phyloP scores from a whole-genome alignment of 2,113 vertebrate species.

The Pituophis catenifer region DNA sequence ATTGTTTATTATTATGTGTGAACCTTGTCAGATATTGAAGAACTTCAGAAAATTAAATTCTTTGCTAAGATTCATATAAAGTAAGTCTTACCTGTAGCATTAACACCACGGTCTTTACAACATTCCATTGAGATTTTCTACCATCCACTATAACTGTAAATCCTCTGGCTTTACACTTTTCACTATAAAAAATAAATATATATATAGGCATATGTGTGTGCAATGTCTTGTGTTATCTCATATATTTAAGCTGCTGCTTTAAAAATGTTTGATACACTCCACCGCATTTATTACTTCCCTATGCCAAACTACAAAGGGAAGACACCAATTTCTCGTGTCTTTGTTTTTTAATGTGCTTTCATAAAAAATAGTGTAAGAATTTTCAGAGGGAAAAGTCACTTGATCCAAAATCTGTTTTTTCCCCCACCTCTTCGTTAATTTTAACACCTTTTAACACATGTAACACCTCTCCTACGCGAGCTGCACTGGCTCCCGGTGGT shows the following conservation, averaged over 20 bases:
- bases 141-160: conserved; percentile 99
- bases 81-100: conserved; percentile 89
- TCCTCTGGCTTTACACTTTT: conserved; percentile 96
- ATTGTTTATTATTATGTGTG: background rate
- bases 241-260: background rate
- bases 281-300: background rate
- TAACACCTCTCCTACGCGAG: too few species aligned
- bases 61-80: background rate
- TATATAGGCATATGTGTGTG: conserved; percentile 11
- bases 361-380: background rate
- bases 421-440: background rate
- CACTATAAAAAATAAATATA: conserved; percentile 73
- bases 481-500: too few species aligned
- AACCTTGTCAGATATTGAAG: background rate
- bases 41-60: background rate
- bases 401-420: background rate
- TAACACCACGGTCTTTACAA: conserved; percentile 96
- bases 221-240: background rate
- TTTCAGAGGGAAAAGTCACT: background rate
- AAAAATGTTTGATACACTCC: background rate
- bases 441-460: too few species aligned
- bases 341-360: background rate
- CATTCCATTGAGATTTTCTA: conserved; percentile 95
- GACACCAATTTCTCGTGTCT: too few species aligned
- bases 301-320: background rate